phyloP scores from a whole-genome alignment of 2,888 invertebrate species.

The Ceraclea dissimilis region DNA sequence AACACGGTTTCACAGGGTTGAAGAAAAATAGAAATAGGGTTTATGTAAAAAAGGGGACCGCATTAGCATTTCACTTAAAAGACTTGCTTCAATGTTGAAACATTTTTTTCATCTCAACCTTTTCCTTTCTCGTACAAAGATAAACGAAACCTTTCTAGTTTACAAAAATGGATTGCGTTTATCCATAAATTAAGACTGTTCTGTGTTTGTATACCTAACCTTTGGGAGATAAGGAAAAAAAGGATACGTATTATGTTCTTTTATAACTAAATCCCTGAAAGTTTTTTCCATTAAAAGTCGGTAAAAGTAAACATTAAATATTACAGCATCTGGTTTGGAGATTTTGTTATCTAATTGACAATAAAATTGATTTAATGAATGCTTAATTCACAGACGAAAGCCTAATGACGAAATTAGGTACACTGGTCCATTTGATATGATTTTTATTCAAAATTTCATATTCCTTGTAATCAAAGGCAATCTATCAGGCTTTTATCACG shows the following conservation, averaged over 20 bases:
- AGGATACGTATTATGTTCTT: background rate
- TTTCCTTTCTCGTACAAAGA: slow-evolving; percentile 1
- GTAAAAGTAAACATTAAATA: too few relatives aligned
- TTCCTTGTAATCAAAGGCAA: too few relatives aligned
- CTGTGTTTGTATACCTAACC: background rate
- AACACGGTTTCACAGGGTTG: background rate
- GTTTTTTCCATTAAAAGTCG: too few relatives aligned
- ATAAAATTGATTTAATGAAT: too few relatives aligned
- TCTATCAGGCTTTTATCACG: too few relatives aligned
- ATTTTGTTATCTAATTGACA: too few relatives aligned
- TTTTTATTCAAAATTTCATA: too few relatives aligned
- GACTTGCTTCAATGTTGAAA: slow-evolving; percentile 13
- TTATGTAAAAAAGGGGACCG: slow-evolving; percentile 16
- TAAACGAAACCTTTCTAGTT: background rate
- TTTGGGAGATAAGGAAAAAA: background rate
- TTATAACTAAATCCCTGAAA: background rate
- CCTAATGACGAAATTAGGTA: too few relatives aligned
- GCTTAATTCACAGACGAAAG: too few relatives aligned
- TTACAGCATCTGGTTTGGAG: too few relatives aligned
- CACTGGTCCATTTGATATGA: too few relatives aligned
- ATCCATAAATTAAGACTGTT: background rate
- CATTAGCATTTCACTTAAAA: slow-evolving; percentile 21
- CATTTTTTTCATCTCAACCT: slow-evolving; percentile 4
- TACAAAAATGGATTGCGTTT: slow-evolving; percentile 1
- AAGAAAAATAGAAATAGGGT: background rate